A percentile compares a stretch with the other conserved stretches of the same genome.
phyloP scores from a whole-genome alignment of 2,797 vertebrate genomes.

The Orestias chungarensis region DNA sequence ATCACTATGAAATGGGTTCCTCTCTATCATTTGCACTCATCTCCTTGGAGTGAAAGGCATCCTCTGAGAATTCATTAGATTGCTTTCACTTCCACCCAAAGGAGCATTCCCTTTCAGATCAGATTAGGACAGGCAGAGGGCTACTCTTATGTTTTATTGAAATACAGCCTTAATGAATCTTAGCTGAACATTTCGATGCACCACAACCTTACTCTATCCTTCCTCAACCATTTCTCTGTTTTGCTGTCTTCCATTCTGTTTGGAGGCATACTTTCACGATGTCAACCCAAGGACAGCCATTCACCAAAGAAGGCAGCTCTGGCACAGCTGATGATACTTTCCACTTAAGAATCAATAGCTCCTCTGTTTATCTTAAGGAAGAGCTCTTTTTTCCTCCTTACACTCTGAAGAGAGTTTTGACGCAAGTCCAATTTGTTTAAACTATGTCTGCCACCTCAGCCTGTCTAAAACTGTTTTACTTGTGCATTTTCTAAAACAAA shows the following conservation, averaged over 20 bases:
- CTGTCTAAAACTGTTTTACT: conserved; percentile 18
- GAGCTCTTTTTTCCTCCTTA: conserved; percentile 23
- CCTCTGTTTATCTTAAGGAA: conserved; percentile 63
- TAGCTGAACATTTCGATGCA: conserved; percentile 53
- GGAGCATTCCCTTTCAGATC: conserved; percentile 63
- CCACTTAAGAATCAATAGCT: conserved; percentile 72
- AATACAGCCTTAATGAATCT: conserved; percentile 52
- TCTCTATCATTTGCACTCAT: conserved; percentile 68
- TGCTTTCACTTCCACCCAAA: conserved; percentile 71
- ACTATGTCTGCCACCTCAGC: conserved; percentile 24
- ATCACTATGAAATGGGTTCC: conserved; percentile 67
- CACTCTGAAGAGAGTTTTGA: conserved; percentile 21
- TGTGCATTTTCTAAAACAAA: conserved; percentile 20
- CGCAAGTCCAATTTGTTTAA: conserved; percentile 23
- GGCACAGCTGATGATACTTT: conserved; percentile 53
- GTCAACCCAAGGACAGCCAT: conserved; percentile 59
- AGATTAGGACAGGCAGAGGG: conserved; percentile 57
- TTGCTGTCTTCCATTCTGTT: conserved; percentile 40
- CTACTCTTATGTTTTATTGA: conserved; percentile 59
- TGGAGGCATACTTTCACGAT: conserved; percentile 44
- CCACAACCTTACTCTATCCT: conserved; percentile 40
- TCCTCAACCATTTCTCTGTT: conserved; percentile 40
- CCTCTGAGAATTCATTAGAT: conserved; percentile 73
- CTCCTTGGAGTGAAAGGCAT: conserved; percentile 65
- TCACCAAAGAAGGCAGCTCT: conserved; percentile 69